Conservation (phyloP, 2,888 invertebrate species). For the Scaptomyza flava region DNA sequence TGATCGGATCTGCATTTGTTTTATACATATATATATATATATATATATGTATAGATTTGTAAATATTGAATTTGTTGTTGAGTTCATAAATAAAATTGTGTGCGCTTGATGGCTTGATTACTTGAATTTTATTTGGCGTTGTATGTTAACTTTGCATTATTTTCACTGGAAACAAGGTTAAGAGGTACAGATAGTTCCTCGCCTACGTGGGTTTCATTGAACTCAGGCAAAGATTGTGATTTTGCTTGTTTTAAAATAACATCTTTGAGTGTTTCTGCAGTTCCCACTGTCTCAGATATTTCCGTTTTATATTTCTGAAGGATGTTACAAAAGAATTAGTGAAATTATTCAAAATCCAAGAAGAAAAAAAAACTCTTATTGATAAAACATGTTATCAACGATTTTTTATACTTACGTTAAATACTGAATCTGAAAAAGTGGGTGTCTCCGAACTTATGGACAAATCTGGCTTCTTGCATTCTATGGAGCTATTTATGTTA, state of each 20-base stretch:
- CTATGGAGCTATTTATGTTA: slow-evolving; percentile 37
- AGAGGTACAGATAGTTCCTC: slow-evolving; percentile 76
- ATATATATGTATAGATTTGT: slow-evolving; percentile 17
- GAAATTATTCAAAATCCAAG: no score
- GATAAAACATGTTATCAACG: not conserved
- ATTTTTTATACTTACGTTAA: slow-evolving; percentile 53
- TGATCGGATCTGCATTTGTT: slow-evolving; percentile 6
- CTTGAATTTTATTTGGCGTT: slow-evolving; percentile 75
- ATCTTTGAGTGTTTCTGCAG: slow-evolving; percentile 66
- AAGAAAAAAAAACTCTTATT: not conserved
- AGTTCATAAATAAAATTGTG: slow-evolving; percentile 69
- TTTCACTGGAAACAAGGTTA: slow-evolving; percentile 80
- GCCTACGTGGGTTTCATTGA: slow-evolving; percentile 62
- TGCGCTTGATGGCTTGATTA: slow-evolving; percentile 58
- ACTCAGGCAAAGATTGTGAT: slow-evolving; percentile 60
- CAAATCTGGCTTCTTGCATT: slow-evolving; percentile 53
- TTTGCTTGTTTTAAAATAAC: slow-evolving; percentile 68
- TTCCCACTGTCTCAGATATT: slow-evolving; percentile 45
- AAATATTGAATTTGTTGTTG: slow-evolving; percentile 21
- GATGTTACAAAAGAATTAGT: not conserved
- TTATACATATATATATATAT: slow-evolving; percentile 11
- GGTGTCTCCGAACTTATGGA: slow-evolving; percentile 48
- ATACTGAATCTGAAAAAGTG: slow-evolving; percentile 57
- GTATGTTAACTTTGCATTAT: slow-evolving; percentile 77
- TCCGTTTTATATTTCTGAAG: slow-evolving; percentile 66